Conservation (phyloP, 2,113 vertebrate species). For the Mus spicilegus region DNA sequence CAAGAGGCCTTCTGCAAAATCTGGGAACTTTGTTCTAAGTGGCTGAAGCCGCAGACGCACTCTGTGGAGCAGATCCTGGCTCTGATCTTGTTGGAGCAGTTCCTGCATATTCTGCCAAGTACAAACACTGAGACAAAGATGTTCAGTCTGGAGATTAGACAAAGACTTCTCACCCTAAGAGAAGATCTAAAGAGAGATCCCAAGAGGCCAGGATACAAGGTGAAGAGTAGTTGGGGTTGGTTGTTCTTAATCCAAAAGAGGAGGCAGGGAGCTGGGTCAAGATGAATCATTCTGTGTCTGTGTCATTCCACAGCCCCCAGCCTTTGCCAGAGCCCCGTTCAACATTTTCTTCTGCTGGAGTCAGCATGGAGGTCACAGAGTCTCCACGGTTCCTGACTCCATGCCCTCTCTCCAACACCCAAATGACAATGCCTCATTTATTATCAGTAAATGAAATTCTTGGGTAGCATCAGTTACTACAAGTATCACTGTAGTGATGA, state of each 20-base stretch:
- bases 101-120: slow-evolving; percentile 73
- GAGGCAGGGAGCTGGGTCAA: background rate
- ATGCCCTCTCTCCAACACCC: background rate
- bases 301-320: background rate
- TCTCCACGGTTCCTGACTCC: background rate
- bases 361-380: background rate
- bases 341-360: background rate
- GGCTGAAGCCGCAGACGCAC: slow-evolving; percentile 78
- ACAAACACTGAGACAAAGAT: slow-evolving; percentile 66
- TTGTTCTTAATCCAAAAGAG: background rate
- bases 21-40: slow-evolving; percentile 81
- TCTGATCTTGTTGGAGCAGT: slow-evolving; percentile 80
- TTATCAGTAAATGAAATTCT: background rate
- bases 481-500: background rate
- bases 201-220: slow-evolving; percentile 66
- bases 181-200: slow-evolving; percentile 69
- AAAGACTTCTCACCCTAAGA: slow-evolving; percentile 70
- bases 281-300: background rate
- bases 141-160: slow-evolving; percentile 72
- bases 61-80: slow-evolving; percentile 80
- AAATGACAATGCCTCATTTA: background rate
- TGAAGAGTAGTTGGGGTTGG: slow-evolving; percentile 18
- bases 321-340: background rate
- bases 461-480: background rate
- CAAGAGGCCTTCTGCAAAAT: slow-evolving; percentile 77